Conservation (phyloP, 2,888 invertebrate genomes). For the Noctua janthe region DNA sequence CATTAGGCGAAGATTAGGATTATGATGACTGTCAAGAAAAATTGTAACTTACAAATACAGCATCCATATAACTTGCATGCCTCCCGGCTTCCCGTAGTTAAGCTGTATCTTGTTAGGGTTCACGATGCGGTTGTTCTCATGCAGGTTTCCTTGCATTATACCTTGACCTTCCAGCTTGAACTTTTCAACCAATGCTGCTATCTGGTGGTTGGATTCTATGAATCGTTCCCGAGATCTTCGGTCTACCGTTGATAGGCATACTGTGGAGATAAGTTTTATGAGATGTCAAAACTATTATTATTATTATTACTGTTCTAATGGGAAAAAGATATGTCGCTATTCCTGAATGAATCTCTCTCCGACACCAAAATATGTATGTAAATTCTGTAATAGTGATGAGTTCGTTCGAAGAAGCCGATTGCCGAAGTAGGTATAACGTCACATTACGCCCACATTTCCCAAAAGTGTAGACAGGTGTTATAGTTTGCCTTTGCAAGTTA, state of each 20-base stretch:
- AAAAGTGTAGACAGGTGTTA: background rate
- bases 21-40: background rate
- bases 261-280: constrained; percentile 67
- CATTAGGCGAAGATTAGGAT: background rate
- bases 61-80: constrained; percentile 92
- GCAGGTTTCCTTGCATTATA: constrained; percentile 92
- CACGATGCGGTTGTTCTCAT: constrained; percentile 90
- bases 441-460: background rate
- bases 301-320: background rate
- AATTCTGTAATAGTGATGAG: background rate
- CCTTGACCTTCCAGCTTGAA: constrained; percentile 96
- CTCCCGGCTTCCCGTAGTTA: constrained; percentile 93
- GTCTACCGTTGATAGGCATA: constrained; percentile 92
- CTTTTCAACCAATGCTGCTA: constrained; percentile 97
- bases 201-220: constrained; percentile 97
- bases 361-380: background rate
- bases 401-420: background rate
- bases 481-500: background rate
- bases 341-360: background rate
- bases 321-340: background rate
- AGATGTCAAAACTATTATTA: no score
- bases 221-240: constrained; percentile 96
- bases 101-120: constrained; percentile 93
- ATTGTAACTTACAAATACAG: constrained; percentile 91
- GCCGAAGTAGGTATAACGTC: background rate